Conservation (phyloP, 2,113 vertebrate species). For the Otus sunia region DNA sequence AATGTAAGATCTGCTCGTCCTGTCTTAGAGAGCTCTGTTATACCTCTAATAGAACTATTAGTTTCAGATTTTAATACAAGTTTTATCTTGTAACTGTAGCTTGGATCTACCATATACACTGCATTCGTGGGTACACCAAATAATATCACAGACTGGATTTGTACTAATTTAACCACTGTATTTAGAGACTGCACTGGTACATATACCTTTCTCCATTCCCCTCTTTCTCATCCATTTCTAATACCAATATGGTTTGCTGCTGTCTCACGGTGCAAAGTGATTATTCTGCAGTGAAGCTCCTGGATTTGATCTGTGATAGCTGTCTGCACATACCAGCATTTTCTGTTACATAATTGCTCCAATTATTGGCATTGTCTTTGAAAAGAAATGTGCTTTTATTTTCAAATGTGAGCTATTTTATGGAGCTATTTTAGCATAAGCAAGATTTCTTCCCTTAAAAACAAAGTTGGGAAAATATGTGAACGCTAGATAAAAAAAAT, state of each 20-base stretch:
- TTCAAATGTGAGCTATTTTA: neutral
- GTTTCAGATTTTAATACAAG: neutral
- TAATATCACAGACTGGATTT: neutral
- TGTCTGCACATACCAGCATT: neutral
- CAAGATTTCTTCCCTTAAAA: neutral
- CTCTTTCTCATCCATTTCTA: neutral
- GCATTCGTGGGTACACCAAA: neutral
- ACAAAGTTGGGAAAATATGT: neutral
- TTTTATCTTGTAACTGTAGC: neutral
- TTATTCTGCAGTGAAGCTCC: neutral
- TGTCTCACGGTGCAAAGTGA: neutral
- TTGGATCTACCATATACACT: neutral
- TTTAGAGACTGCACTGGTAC: neutral
- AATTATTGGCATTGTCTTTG: neutral
- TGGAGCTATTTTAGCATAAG: neutral
- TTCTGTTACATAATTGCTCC: conserved; percentile 1
- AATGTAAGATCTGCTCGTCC: neutral
- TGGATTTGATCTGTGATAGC: neutral
- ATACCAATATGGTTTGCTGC: neutral
- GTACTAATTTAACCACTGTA: neutral
- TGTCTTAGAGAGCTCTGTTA: neutral
- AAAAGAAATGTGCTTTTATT: neutral
- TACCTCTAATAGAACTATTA: neutral
- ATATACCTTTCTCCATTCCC: neutral
- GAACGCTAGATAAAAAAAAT: neutral